Evolutionary conservation across 2,113 vertebrate species (phyloP), one percentile per base, ranked within the genome.

Genomic region (Paradoxurus hermaphroditus): DNA sequence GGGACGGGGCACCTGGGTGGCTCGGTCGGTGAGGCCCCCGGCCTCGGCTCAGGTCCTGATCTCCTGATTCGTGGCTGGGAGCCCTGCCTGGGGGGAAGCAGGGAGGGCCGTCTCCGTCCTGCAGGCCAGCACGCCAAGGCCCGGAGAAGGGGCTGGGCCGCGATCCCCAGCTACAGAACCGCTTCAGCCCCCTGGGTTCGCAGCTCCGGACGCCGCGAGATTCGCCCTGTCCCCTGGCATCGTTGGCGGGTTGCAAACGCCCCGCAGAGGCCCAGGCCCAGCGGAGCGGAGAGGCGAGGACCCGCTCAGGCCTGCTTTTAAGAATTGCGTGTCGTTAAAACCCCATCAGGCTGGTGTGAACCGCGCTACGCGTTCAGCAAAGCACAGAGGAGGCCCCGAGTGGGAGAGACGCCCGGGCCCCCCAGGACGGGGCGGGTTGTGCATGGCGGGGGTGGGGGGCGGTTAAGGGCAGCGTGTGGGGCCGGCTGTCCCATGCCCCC

Each of bases 381-480:
- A 59, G 36, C n/a, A 75, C 62, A 67, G 62, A 41, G 59, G 78
- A 92, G n/a, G 27, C 29, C 75, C 72, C 19, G 68, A 46, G 12
- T 23, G 11, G 36, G 6, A 15, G 36, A 65, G 86, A 75, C 0
- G 7, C 34, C 44, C 4, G 27, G 21, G 16, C 7, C 82, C 81
- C 93, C 39, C 81, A 31, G 67, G 63, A n/a, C 0, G 7, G 41
- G 3, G 67, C 67, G 39, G 62, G 83, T 77, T 68, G 27, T 23
- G 46, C 0, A 3, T 0, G 95, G 59, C 59, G 7, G 41, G 49
- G 11, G 49, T 11, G 49, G 53, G 53, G 53, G 53, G n/a, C n/a
- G n/a, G 21, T 23, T 59, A 44, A 97, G 95, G 98, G 95, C 25
- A 6, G 90, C 8, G 6, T 87, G 91, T 67, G 97, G 96, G 96